A percentile compares a stretch with the other conserved stretches of the same genome.
phyloP scores from a whole-genome alignment of 2,888 invertebrate genomes.

The Cephus rjabovi region DNA sequence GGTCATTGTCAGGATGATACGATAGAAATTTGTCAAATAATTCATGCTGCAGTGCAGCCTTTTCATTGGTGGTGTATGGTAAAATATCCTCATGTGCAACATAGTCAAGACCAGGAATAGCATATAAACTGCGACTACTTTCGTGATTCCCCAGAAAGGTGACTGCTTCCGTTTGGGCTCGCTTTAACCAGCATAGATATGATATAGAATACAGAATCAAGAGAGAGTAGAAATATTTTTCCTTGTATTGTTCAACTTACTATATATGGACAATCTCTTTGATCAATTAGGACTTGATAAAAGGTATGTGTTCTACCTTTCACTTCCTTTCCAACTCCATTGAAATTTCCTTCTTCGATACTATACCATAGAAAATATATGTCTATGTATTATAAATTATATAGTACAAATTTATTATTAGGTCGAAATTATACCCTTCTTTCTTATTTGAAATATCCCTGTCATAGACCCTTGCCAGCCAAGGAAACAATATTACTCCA shows the following conservation, averaged over 20 bases:
- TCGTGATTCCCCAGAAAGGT: conserved; percentile 97
- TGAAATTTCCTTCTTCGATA: conserved; percentile 55
- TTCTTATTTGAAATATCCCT: conserved; percentile 84
- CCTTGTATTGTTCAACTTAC: conserved; percentile 71
- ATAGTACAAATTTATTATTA: background rate
- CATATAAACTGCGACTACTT: conserved; percentile 93
- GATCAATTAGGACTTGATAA: conserved; percentile 98
- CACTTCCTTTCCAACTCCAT: conserved; percentile 82
- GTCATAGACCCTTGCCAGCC: conserved; percentile 96
- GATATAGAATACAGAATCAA: background rate
- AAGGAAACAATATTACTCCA: conserved; percentile 96
- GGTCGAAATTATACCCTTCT: conserved; percentile 63
- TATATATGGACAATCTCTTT: conserved; percentile 96
- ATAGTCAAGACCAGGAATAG: conserved; percentile 97
- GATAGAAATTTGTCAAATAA: conserved; percentile 95
- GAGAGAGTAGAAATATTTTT: background rate
- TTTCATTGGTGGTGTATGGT: conserved; percentile 91
- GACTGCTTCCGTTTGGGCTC: conserved; percentile 98
- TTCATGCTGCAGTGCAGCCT: conserved; percentile 93
- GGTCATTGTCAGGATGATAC: conserved; percentile 84
- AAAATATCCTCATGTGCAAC: conserved; percentile 98
- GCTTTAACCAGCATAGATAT: conserved; percentile 68
- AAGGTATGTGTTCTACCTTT: conserved; percentile 93
- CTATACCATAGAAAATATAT: conserved; percentile 33
- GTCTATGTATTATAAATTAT: background rate